These are phyloP conservation scores for Arnoldichthys spilopterus DNA, from an alignment of 2,797 vertebrate genomes.

Conservation along the genomic window DNA sequence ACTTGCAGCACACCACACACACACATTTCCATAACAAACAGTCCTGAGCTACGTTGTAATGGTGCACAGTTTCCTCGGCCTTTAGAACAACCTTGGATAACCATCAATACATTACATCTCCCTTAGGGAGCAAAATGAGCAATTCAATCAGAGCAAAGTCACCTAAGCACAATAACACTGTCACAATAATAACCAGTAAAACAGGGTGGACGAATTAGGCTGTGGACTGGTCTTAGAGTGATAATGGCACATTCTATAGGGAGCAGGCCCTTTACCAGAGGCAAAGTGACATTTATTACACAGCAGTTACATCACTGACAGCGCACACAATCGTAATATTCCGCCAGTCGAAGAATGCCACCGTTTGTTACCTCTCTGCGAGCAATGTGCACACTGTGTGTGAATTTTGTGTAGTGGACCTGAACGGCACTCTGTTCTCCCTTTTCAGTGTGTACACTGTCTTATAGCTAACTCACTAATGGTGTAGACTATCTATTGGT, in stretches of 20 bases:
- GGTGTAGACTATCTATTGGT: constrained; percentile 12
- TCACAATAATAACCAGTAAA: constrained; percentile 42
- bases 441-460: constrained; percentile 19
- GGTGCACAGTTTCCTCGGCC: constrained; percentile 7
- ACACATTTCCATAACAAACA: constrained; percentile 10
- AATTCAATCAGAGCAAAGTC: constrained; percentile 53
- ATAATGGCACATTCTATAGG: constrained; percentile 38
- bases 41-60: constrained; percentile 22
- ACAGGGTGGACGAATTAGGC: constrained; percentile 43
- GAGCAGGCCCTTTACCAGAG: constrained; percentile 41
- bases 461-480: constrained; percentile 15
- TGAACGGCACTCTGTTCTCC: constrained; percentile 19
- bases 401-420: constrained; percentile 5
- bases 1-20: neutral
- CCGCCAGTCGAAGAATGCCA: constrained; percentile 44
- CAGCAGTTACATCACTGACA: constrained; percentile 48
- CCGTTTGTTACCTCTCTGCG: constrained; percentile 37
- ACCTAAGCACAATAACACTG: constrained; percentile 41
- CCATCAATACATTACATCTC: constrained; percentile 26
- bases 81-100: constrained; percentile 42
- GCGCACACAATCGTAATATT: constrained; percentile 52
- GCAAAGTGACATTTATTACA: constrained; percentile 52
- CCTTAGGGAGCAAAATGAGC: constrained; percentile 36
- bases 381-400: constrained; percentile 7
- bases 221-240: constrained; percentile 12